Evolutionary conservation across 2,797 vertebrate genomes (phyloP), one percentile per base, ranked within the genome.

Genomic region (Margarornis squamiger): DNA sequence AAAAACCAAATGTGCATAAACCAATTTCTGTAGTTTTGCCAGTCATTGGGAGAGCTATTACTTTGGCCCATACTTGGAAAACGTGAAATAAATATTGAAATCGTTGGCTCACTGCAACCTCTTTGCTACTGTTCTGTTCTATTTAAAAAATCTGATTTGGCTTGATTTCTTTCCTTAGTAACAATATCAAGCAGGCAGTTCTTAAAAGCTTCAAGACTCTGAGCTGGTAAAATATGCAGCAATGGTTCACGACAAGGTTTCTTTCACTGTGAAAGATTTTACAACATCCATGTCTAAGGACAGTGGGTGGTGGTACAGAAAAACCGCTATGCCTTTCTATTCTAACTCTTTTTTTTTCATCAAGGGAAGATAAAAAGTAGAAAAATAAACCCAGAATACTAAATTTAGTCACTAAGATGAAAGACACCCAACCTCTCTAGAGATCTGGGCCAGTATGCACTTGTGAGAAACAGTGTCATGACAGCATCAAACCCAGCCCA

Each of bases 311-410:
- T 88, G 41, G 54, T 90, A 57, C 58, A 57, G 9, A 26, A 90
- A 90, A 79, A 48, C 59, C 0, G 4, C 62, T 30, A 49, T 23
- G 83, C 23, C 20, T 14, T 75, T 89, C 70, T 92, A 58, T 38
- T 94, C 84, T 63, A 89, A 45, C 30, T 61, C 46, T 36, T 23
- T 91, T 68, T 91, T 68, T 34, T 93, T 57, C 80, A 88, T 77
- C 48, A 88, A 81, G 52, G 23, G 16, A 88, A 86, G 58, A 88
- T 1, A 71, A 48, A 81, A 88, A 80, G 51, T 38, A 61, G 76
- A 77, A 92, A 94, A 95, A 94, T 82, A 94, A 95, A 91, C 66
- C 5, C 41, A 88, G 67, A 88, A 88, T 80, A 68, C 65, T 83
- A 95, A 91, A 96, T 94, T 80, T 88, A 84, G 80, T 74, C 57